Percentiles rank a stretch among this genome's conserved stretches.
Evolutionary conservation across 2,113 vertebrate species (phyloP).

Genomic region (Varanus komodoensis): DNA sequence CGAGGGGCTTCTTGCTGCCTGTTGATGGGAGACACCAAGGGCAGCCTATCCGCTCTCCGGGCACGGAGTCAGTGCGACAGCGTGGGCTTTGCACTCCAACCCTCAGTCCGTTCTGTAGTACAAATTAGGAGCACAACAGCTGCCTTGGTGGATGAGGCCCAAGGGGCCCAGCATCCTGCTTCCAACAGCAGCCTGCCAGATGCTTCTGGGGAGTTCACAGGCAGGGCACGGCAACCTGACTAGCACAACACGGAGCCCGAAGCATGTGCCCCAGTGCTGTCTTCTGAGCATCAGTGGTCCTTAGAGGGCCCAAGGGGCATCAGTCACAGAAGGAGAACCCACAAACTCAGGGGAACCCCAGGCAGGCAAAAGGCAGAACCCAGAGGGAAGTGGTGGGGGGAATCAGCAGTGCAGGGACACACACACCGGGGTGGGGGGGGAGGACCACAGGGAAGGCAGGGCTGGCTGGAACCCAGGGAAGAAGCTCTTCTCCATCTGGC

Average conservation of each 20-base stretch:
- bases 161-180: neutral
- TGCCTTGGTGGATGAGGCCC: neutral
- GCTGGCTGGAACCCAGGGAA: neutral
- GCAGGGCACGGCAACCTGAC: too few species aligned
- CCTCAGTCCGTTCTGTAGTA: neutral
- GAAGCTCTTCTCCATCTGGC: neutral
- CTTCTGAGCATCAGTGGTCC: neutral
- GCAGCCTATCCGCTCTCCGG: neutral
- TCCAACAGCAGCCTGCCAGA: neutral
- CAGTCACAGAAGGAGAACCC: too few species aligned
- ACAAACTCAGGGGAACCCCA: too few species aligned
- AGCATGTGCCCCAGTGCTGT: neutral
- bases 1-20: fast-evolving
- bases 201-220: neutral
- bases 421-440: too few species aligned
- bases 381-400: too few species aligned
- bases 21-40: neutral
- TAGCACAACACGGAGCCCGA: neutral
- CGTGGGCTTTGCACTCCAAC: neutral
- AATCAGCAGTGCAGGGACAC: too few species aligned
- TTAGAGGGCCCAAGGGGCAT: neutral
- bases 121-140: neutral
- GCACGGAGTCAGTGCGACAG: neutral
- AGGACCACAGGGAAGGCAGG: too few species aligned
- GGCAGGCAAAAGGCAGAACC: too few species aligned